These are phyloP conservation scores for Zootoca vivipara DNA, from an alignment of 2,113 vertebrate species.

Conservation along the genomic window DNA sequence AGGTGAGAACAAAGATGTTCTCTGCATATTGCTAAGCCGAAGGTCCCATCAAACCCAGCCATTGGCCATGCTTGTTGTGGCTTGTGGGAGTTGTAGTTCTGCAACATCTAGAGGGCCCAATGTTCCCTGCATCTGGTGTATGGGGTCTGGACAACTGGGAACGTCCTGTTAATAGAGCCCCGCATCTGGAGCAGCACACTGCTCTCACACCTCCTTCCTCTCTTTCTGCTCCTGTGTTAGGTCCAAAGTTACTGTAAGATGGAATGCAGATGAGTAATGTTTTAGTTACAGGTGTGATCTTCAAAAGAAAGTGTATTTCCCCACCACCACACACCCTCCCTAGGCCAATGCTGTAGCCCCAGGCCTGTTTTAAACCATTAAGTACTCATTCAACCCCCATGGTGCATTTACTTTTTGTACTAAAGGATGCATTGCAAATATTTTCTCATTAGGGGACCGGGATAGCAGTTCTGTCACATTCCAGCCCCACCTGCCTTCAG, in stretches of 20 bases:
- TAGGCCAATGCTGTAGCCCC: not conserved
- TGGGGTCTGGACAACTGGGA: not conserved
- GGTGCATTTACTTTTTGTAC: not conserved
- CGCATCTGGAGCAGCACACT: not conserved
- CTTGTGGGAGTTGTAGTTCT: no score
- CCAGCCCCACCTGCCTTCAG: not conserved
- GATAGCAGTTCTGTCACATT: not conserved
- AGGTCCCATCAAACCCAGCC: no score
- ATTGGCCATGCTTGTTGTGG: no score
- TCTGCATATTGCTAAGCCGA: no score
- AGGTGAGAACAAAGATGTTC: constrained; percentile 56
- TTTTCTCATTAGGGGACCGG: not conserved
- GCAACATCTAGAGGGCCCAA: no score
- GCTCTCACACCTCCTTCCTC: no score
- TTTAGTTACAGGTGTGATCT: not conserved
- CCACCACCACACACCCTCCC: not conserved
- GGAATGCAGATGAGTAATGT: not conserved
- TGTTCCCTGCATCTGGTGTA: no score
- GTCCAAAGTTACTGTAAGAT: not conserved
- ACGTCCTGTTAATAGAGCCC: not conserved
- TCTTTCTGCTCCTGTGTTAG: not conserved
- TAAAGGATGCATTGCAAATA: not conserved
- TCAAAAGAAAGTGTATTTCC: not conserved
- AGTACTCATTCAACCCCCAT: not conserved
- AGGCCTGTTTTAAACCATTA: not conserved